phyloP scores from a whole-genome alignment of 2,888 invertebrate species.

The Tubulanus polymorphus region DNA sequence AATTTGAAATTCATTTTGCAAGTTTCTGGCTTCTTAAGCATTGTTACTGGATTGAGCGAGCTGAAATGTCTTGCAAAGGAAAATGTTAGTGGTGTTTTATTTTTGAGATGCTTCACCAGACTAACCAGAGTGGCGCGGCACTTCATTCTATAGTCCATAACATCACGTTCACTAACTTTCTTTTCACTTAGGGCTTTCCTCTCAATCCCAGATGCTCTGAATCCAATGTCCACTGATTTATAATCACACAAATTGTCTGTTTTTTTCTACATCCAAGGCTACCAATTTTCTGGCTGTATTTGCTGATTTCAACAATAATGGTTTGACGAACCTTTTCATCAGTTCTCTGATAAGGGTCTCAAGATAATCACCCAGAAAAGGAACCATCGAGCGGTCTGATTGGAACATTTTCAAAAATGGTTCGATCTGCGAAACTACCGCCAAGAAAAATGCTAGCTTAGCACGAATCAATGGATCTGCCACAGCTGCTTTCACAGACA shows the following conservation, averaged over 20 bases:
- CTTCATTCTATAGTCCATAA: neutral
- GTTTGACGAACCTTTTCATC: neutral
- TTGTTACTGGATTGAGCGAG: neutral
- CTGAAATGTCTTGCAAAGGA: neutral
- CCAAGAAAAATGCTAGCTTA: neutral
- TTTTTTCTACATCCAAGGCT: neutral
- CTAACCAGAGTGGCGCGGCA: neutral
- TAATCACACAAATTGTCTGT: neutral
- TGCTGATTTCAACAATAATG: neutral
- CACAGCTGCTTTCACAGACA: neutral
- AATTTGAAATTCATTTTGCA: neutral
- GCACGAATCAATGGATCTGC: neutral
- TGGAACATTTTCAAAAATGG: neutral
- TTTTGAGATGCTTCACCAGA: neutral
- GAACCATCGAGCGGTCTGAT: neutral
- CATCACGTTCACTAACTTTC: neutral
- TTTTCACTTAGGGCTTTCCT: neutral
- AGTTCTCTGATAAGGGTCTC: neutral
- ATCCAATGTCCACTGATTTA: neutral
- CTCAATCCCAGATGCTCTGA: neutral
- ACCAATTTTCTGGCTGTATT: neutral
- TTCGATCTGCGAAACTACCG: neutral
- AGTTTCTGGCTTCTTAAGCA: neutral
- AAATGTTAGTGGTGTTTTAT: neutral
- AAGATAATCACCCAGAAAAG: neutral